Percentiles rank a stretch among this genome's conserved stretches.
These are phyloP conservation scores for Fundulus diaphanus DNA, from an alignment of 2,797 vertebrate genomes.

Conservation along the genomic window DNA sequence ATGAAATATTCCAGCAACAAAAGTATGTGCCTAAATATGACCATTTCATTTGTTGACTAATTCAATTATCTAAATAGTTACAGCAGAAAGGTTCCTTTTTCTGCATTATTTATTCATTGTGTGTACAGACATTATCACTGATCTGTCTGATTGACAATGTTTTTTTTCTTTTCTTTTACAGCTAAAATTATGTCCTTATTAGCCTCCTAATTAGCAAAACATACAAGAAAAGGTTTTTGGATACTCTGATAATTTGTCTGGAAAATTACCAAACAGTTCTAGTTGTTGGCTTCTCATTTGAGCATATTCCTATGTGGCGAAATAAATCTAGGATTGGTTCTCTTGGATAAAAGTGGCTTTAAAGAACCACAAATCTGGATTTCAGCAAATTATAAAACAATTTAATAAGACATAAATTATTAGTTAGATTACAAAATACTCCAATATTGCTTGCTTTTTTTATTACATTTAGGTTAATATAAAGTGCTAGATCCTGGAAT, in stretches of 20 bases:
- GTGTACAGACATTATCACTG: background rate
- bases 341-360: background rate
- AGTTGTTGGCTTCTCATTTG: background rate
- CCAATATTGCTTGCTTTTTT: background rate
- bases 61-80: background rate
- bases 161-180: constrained; percentile 7
- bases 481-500: background rate
- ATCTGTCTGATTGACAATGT: background rate
- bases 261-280: constrained; percentile 7
- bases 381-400: background rate
- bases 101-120: background rate
- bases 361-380: background rate
- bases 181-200: background rate
- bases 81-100: background rate
- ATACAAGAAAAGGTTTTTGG: background rate
- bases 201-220: background rate
- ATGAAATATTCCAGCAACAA: background rate
- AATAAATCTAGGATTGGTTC: background rate
- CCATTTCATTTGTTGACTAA: background rate
- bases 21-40: background rate
- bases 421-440: background rate
- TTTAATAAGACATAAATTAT: background rate
- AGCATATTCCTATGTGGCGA: background rate
- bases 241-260: constrained; percentile 3
- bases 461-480: background rate